Base-by-base conservation (phyloP, 1,140 invertebrate genomes). In the Hyles vespertilio region DNA sequence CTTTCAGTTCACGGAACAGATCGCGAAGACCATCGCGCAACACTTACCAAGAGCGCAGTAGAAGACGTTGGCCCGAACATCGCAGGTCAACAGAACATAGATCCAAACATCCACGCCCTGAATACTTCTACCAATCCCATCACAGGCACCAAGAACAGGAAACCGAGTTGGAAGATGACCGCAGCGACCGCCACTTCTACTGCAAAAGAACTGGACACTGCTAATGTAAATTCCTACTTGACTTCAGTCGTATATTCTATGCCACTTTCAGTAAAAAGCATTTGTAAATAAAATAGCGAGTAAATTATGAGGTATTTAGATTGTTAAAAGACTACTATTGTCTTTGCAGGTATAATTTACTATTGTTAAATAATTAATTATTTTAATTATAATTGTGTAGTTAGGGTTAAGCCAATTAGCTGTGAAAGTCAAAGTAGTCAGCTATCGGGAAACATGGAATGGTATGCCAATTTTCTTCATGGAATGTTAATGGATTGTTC, bases 131-230 rank as follows among this genome's bases (percentile, higher is more conserved):
- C 34, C 52, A 52, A 59, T 63, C 51, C 6, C 58, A 62, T 11
- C 61, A 74, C 32, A 80, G 63, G 63, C 65, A 80, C 51, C 67
- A 61, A 3, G 77, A 81, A 2, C 55, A 33, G 12, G 74, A 82
- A 5, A 68, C 56, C 11, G 77, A 82, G 32, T 72, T 76, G n/a
- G 77, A 74, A 32, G 66, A 74, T 47, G 74, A 77, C 57, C 67
- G 67, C 22, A 73, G 69, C 58, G 79, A 79, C n/a, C 81, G 70
- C 36, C 50, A 55, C 50, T 12, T 56, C 3, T 74, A 83, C 45
- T 83, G 80, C 57, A 80, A 72, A 63, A 75, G 67, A 64, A 78
- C 69, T 60, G 77, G 80, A 5, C 73, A 77, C 51, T 81, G 80
- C 57, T 81, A 64, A 71, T 58, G 10, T 12, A 8, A 50, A 32